Evolutionary conservation across 2,797 vertebrate species (phyloP), one percentile per base, ranked within the genome.

Genomic region (Sebastes reedi): DNA sequence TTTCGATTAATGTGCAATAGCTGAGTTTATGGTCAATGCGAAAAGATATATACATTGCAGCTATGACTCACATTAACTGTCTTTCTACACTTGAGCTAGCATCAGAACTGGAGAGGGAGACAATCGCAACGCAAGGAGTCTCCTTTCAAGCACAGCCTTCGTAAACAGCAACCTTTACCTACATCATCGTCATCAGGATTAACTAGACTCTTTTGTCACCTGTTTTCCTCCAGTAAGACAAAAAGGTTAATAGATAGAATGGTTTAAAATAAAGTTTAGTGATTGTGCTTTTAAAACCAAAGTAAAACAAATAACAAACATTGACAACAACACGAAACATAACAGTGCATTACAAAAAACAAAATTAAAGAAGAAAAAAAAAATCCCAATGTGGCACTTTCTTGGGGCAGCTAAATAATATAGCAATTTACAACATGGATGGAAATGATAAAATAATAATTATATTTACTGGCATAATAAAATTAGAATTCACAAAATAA

Each of bases 281-380:
- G 98, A 99, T 99, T 99, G 98, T 99, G 98, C 98, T 99, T 99
- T 99, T 99, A 98, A 99, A 99, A 99, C 97, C 97, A 99, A 99
- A 96, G 97, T 96, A 94, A 95, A 96, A 96, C 94, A 95, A 95
- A 93, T 88, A 93, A 95, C 90, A 94, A 95, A 95, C 95, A 95
- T 91, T 75, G 83, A 95, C 94, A 75, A 95, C 91, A 84, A 96
- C 94, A 95, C 94, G 84, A 92, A 92, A 96, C 95, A 96, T 95
- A 98, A 98, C 98, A 99, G 98, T 99, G 98, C 98, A 99, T 99
- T 98, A 98, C 96, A 97, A 96, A 95, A 97, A 95, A 73, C 6
- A 54, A 84, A 92, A 79, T 5, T 67, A 80, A 89, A 93, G 81
- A 89, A 89, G 46, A 52, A 92, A 67, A 79, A 91, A 92, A 94